phyloP scores from a whole-genome alignment of 2,888 invertebrate genomes.

The Epinotia ramella region DNA sequence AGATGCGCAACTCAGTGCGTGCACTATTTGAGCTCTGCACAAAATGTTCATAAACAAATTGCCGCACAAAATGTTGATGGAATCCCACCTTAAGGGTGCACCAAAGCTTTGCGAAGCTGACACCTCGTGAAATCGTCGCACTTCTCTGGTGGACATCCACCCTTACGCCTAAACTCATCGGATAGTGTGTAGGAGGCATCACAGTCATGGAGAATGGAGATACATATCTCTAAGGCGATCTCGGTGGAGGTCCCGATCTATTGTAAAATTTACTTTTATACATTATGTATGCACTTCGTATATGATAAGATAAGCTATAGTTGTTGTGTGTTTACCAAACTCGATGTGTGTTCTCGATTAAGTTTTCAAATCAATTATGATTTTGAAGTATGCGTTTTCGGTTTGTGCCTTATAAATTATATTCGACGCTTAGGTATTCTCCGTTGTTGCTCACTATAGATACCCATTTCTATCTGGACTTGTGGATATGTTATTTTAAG shows the following conservation, averaged over 20 bases:
- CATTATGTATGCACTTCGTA: slow-evolving; percentile 22
- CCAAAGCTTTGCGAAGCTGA: no score
- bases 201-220: no score
- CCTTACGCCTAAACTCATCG: no score
- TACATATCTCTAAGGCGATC: neutral
- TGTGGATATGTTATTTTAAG: slow-evolving; percentile 5
- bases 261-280: slow-evolving; percentile 23
- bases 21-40: no score
- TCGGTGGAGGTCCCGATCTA: neutral
- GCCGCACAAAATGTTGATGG: no score
- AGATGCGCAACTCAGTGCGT: no score
- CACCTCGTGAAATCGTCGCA: no score
- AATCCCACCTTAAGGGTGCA: no score
- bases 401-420: slow-evolving; percentile 17
- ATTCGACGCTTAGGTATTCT: neutral
- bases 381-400: slow-evolving; percentile 6
- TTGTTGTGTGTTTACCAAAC: slow-evolving; percentile 9
- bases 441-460: neutral
- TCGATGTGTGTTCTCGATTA: slow-evolving; percentile 1
- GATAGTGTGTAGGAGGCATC: no score
- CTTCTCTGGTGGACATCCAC: no score
- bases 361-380: neutral
- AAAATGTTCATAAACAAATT: no score
- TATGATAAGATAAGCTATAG: slow-evolving; percentile 9
- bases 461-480: neutral